phyloP scores from a whole-genome alignment of 2,888 invertebrate genomes.

The Cantharis lateralis region DNA sequence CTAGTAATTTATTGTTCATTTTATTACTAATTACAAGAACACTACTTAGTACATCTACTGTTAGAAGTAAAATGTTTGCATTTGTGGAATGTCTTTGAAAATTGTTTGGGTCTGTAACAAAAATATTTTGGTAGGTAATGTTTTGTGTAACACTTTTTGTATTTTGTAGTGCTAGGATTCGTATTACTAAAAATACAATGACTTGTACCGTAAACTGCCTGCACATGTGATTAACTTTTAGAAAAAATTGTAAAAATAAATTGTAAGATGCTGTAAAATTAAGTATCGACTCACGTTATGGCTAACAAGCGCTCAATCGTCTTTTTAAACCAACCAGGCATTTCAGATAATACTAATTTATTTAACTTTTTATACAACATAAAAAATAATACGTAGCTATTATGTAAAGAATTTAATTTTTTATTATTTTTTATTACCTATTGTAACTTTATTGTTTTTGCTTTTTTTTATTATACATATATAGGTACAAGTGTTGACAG shows the following conservation, averaged over 20 bases:
- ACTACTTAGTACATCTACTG: background rate
- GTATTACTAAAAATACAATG: constrained; percentile 16
- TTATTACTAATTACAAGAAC: background rate
- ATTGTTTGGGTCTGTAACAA: background rate
- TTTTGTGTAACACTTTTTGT: constrained; percentile 1
- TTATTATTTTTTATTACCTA: background rate
- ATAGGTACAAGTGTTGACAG: background rate
- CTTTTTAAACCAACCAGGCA: background rate
- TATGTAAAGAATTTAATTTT: background rate
- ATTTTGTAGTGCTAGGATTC: constrained; percentile 15
- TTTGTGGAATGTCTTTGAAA: background rate
- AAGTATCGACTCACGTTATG: constrained; percentile 5
- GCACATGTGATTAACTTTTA: constrained; percentile 29
- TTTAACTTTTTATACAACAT: background rate
- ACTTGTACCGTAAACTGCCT: constrained; percentile 29
- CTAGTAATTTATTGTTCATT: constrained; percentile 1
- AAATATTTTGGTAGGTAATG: background rate
- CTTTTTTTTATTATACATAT: background rate
- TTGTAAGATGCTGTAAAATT: constrained; percentile 14
- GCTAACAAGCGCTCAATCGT: background rate
- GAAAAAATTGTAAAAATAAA: constrained; percentile 15
- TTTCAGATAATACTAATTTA: background rate
- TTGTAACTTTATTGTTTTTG: background rate
- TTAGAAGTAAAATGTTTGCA: background rate
- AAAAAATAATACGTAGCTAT: no score